Conservation (phyloP, 2,113 vertebrate genomes). For the Bubo blakistoni region DNA sequence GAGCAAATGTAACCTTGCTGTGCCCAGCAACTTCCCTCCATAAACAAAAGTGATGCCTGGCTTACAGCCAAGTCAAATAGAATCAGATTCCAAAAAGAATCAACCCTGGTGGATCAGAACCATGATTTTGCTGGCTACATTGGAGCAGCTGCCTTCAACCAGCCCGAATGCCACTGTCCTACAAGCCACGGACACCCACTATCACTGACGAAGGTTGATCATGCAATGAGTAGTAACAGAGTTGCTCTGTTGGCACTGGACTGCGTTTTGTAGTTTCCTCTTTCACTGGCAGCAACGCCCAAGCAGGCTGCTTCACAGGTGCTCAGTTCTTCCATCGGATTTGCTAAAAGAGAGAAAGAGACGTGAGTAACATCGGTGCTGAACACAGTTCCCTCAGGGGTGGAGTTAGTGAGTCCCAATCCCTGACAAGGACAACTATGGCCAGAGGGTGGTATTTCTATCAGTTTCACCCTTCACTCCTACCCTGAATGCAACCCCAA, state of each 20-base stretch:
- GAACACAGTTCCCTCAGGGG: not conserved
- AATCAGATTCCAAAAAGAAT: slow-evolving; percentile 46
- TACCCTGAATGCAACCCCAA: not conserved
- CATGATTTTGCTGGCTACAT: not conserved
- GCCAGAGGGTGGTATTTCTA: not conserved
- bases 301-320: not conserved
- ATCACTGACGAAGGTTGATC: not conserved
- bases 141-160: not conserved
- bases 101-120: not conserved
- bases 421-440: not conserved
- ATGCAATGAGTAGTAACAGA: slow-evolving; percentile 10
- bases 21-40: not conserved
- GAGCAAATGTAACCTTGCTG: not conserved
- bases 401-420: not conserved
- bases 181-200: not conserved
- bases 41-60: not conserved
- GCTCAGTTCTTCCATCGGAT: slow-evolving; percentile 96
- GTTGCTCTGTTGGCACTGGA: not conserved
- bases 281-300: slow-evolving; percentile 17
- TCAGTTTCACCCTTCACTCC: not conserved
- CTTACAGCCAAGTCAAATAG: not conserved
- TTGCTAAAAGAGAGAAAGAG: slow-evolving; percentile 78
- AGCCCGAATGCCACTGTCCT: not conserved
- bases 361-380: not conserved
- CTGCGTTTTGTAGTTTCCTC: not conserved